Evolutionary conservation across 1,140 invertebrate species (phyloP), one percentile per base, ranked within the genome.

Genomic region (Nomia melanderi): DNA sequence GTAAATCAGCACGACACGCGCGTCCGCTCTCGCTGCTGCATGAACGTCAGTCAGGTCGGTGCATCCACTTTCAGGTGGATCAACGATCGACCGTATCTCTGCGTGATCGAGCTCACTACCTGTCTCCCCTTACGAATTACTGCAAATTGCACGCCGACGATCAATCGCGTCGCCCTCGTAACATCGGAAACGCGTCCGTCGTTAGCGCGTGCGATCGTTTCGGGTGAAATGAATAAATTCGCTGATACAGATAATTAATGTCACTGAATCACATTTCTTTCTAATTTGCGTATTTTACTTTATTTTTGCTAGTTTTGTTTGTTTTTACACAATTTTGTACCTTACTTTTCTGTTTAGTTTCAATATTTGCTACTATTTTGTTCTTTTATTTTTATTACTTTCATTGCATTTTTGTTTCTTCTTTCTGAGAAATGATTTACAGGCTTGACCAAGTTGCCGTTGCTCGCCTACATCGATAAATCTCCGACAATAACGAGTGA

Each of bases 111-210:
- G 67, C 67, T 74, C 64, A 69, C 44, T 56, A n/a, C 54, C 79
- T 57, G 25, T 56, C 27, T 56, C 27, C 2, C 65, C 50, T 75
- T 56, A 12, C 39, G 39, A 39, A 50, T 83, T 83, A 72, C 82
- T 84, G 77, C 82, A 84, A 84, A 80, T 83, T 84, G 82, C 77
- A 84, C 82, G 72, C 74, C 60, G 25, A 39, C 36, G 47, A 23
- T 82, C 23, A 60, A 59, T 41, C 14, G 25, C 53, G 31, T 67
- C 23, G 50, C 29, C n/a, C n/a, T n/a, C n/a, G 41, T 57, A 64
- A 53, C 20, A 72, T 31, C n/a, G 66, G 11, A 20, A 60, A 71
- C 57, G 31, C 44, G 23, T 41, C 27, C 14, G 20, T 5, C 36
- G 62, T 66, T 67, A 57, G 59, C 33, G 63, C 39, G 62, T 1